phyloP scores from a whole-genome alignment of 2,888 invertebrate genomes.

The Amblyjoppa proteus region DNA sequence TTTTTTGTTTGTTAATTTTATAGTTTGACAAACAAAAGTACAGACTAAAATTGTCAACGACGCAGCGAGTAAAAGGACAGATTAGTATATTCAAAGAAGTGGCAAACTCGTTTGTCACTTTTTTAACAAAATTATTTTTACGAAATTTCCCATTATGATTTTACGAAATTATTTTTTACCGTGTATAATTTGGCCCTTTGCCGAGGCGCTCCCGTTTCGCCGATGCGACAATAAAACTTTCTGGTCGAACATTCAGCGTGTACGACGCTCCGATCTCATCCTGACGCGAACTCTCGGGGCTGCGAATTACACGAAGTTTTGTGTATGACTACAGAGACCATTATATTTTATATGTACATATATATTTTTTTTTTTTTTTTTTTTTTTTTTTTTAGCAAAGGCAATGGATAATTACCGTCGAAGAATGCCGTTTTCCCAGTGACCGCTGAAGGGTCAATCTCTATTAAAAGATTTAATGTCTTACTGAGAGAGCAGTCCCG shows the following conservation, averaged over 20 bases:
- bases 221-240: slow-evolving; percentile 54
- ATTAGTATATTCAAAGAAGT: too few species aligned
- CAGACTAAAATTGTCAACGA: too few species aligned
- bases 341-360: too few species aligned
- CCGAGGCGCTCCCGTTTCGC: slow-evolving; percentile 37
- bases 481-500: neutral
- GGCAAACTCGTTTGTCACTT: too few species aligned
- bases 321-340: neutral
- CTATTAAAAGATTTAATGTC: slow-evolving; percentile 8
- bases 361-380: neutral
- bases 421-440: slow-evolving; percentile 10
- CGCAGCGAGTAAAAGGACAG: too few species aligned
- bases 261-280: neutral
- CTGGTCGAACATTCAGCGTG: neutral
- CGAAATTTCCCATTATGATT: too few species aligned
- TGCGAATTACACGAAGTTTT: neutral
- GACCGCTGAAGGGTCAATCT: slow-evolving; percentile 15
- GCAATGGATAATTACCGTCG: neutral
- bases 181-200: slow-evolving; percentile 39
- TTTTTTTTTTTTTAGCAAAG: neutral
- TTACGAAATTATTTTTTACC: too few species aligned
- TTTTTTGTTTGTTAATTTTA: too few species aligned
- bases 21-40: too few species aligned
- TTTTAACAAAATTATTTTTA: too few species aligned
- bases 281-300: neutral